A percentile compares a stretch with the other conserved stretches of the same genome.
Evolutionary conservation across 2,888 invertebrate genomes (phyloP).

Genomic region (Dolomedes plantarius): DNA sequence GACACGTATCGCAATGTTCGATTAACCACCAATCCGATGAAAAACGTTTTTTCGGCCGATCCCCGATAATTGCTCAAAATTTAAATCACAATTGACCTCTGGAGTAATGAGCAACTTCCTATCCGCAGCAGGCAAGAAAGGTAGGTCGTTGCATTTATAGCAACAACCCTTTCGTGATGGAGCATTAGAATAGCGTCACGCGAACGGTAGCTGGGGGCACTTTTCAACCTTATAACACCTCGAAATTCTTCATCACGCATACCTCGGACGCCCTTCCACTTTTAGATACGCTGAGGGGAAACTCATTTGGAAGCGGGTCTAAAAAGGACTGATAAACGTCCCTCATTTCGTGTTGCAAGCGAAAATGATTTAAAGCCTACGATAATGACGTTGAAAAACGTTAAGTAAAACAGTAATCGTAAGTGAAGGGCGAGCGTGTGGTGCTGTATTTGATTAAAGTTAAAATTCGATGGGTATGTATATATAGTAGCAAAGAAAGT

Average conservation of each 20-base stretch:
- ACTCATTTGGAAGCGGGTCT: no score
- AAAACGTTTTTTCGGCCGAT: no score
- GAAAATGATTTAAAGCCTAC: not conserved
- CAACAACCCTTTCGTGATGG: not conserved
- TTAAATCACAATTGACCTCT: not conserved
- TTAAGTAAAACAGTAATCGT: not conserved
- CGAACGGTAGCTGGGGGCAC: slow-evolving; percentile 10
- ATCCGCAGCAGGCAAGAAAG: no score
- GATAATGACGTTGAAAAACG: not conserved
- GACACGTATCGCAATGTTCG: no score
- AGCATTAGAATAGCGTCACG: not conserved
- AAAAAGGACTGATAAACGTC: no score
- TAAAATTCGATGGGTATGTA: no score
- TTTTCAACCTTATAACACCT: slow-evolving; percentile 13
- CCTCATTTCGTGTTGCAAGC: no score
- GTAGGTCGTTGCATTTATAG: not conserved
- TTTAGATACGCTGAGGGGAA: not conserved
- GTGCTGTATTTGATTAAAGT: no score
- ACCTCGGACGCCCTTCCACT: not conserved
- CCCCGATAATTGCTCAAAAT: no score
- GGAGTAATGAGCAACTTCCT: not conserved
- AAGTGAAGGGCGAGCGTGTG: not conserved
- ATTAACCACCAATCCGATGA: no score
- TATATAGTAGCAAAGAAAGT: no score
- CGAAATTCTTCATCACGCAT: not conserved